Evolutionary conservation across 1,140 invertebrate genomes (phyloP).

Genomic region (Drosophila kanapiae): DNA sequence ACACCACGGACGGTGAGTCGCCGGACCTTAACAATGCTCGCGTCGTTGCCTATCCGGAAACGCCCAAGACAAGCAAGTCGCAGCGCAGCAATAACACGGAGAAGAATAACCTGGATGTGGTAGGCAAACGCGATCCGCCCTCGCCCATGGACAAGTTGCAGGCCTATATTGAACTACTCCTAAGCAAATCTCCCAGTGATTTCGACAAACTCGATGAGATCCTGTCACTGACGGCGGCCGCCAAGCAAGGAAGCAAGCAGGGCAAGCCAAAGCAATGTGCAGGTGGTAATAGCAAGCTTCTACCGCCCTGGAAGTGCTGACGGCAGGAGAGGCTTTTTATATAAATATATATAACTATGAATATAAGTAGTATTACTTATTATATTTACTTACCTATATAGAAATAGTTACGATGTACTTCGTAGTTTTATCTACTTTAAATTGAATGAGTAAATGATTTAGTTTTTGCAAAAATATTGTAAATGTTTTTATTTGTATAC

Average conservation of each 20-base stretch:
- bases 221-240: slow-evolving; percentile 47
- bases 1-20: slow-evolving; percentile 56
- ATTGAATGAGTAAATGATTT: slow-evolving; percentile 53
- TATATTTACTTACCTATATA: not conserved
- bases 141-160: slow-evolving; percentile 81
- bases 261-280: slow-evolving; percentile 44
- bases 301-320: slow-evolving; percentile 83
- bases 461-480: slow-evolving; percentile 27
- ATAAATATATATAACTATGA: not conserved
- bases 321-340: slow-evolving; percentile 3
- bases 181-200: slow-evolving; percentile 82
- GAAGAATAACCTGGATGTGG: slow-evolving; percentile 74
- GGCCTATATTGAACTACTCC: slow-evolving; percentile 80
- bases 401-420: not conserved
- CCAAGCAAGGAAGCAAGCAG: slow-evolving; percentile 26
- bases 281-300: slow-evolving; percentile 56
- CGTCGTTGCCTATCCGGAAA: slow-evolving; percentile 55
- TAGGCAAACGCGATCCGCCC: slow-evolving; percentile 60
- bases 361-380: slow-evolving; percentile 30
- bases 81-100: slow-evolving; percentile 65
- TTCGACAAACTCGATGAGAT: slow-evolving; percentile 81
- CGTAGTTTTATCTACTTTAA: slow-evolving; percentile 19
- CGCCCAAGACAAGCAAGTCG: slow-evolving; percentile 73
- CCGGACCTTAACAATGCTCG: slow-evolving; percentile 67
- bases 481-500: no score